Base-by-base conservation (phyloP, 2,797 vertebrate genomes). In the Trematomus bernacchii region DNA sequence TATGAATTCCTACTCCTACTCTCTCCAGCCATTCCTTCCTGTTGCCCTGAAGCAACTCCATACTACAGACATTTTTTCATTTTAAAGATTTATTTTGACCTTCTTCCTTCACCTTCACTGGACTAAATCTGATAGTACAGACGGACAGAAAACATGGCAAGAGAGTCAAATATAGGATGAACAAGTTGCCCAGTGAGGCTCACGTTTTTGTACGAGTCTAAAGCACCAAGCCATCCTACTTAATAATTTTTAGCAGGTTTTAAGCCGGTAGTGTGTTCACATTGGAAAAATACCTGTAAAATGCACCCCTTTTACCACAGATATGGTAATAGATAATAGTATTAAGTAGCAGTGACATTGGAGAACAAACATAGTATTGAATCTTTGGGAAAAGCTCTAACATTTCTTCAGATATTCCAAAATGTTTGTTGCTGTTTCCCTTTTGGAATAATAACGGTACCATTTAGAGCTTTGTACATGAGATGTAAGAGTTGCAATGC, bases 1-100 rank as follows among this genome's bases (percentile, higher is more conserved):
- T 23, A 6, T 2, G 16, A 66, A 62, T 46, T 44, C 47, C n/a
- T 42, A n/a, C 63, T 61, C 21, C 11, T 37, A 16, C 21, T 74
- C 30, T 54, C 62, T 66, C 37, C 10, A 60, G 48, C 5, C 66
- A 37, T 57, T 10, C 16, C 21, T 40, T 37, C 57, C 37, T 66
- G 21, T 66, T 10, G 37, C 55, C 43, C 15, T 21, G 43, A 14
- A 2, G 8, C 3, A 37, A 10, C 23, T 62, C 3, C 6, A 46
- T 23, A 19, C 23, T 4, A 18, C 2, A 44, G 2, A 14, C 43
- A 42, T 51, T 51, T 15, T 15, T 71, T 60, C n/a, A 37, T 18
- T 40, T 1, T 37, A 16, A 65, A 65, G 13, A 52, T 52, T 51
- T 3, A 19, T 69, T 2, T 40, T 5, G 0, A 37, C 33, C 33